Evolutionary conservation across 2,888 invertebrate genomes (phyloP), one percentile per base, ranked within the genome.

Genomic region (Tromatobia lineatoria): DNA sequence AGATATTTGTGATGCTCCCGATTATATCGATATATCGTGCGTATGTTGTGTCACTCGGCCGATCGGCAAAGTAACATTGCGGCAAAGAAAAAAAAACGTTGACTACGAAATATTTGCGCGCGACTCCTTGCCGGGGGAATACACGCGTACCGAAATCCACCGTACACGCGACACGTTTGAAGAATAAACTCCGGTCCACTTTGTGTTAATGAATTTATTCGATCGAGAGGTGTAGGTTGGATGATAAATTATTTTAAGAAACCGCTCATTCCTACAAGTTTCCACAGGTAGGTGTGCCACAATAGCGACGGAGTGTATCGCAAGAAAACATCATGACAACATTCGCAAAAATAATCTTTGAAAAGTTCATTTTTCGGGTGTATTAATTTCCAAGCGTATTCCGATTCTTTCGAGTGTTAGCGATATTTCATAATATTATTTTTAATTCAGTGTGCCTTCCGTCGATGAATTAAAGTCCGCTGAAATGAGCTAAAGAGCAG

Each of bases 261-360:
- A 57, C 25, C 47, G 64, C 64, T 77, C 69, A 64, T 69, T 80
- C 77, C 80, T 83, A 83, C 83, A 83, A 80, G 83, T 69, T 80
- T 73, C 80, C 80, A 83, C 83, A 83, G 83, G 83, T 83, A 80
- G 83, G 77, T 83, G 80, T 52, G 77, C 73, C 73, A n/a, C 52
- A 8, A 20, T 20, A 73, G 25, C 67, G 25, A 67, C 47, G 34
- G 69, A n/a, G 34, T 54, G 59, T 34, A 54, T 20, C 57, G 50
- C 20, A 50, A 70, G 29, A 15, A 47, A 47, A 47, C 15, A n/a
- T n/a, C n/a, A n/a, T n/a, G n/a, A n/a, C n/a, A n/a, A n/a, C n/a
- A n/a, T n/a, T n/a, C n/a, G n/a, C n/a, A n/a, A n/a, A n/a, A n/a
- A n/a, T n/a, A n/a, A n/a, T n/a, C n/a, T n/a, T n/a, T n/a, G n/a